Percentiles rank a stretch among this genome's conserved stretches.
These are phyloP conservation scores for Unio delphinus DNA, from an alignment of 2,888 invertebrate species.

Conservation along the genomic window DNA sequence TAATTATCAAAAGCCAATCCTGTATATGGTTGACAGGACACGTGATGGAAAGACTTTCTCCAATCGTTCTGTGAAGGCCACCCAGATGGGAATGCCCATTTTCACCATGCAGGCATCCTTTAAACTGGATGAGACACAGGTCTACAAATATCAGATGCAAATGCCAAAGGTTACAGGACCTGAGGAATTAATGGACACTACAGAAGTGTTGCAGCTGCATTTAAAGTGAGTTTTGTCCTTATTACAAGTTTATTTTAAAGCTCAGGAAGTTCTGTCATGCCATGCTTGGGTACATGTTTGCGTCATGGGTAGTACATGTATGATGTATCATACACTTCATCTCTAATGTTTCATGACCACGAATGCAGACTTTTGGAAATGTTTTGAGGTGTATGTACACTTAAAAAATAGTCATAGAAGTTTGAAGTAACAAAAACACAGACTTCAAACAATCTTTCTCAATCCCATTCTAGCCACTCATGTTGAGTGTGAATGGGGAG, in stretches of 20 bases:
- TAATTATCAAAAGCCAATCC: conserved; percentile 62
- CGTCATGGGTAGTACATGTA: too few species aligned
- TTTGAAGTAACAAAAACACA: too few species aligned
- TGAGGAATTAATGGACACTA: conserved; percentile 54
- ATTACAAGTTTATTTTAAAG: neutral
- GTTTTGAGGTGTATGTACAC: too few species aligned
- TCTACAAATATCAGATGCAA: conserved; percentile 65
- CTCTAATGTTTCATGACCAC: too few species aligned
- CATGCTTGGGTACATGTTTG: too few species aligned
- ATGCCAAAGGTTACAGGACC: conserved; percentile 71
- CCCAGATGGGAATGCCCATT: conserved; percentile 70
- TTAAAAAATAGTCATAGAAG: too few species aligned
- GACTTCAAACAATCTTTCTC: too few species aligned
- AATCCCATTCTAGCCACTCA: too few species aligned
- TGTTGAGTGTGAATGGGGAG: too few species aligned
- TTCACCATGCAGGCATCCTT: conserved; percentile 70
- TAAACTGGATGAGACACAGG: conserved; percentile 61
- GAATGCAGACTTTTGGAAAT: too few species aligned
- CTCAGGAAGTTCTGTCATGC: neutral
- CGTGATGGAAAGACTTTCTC: conserved; percentile 71
- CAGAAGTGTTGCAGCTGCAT: conserved; percentile 41
- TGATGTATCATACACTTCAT: too few species aligned
- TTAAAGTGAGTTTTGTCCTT: conserved; percentile 41
- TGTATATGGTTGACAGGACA: conserved; percentile 71
- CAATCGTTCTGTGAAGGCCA: conserved; percentile 70